Evolutionary conservation across 2,113 vertebrate genomes (phyloP), one percentile per base, ranked within the genome.

Genomic region (Myiozetetes cayanensis): DNA sequence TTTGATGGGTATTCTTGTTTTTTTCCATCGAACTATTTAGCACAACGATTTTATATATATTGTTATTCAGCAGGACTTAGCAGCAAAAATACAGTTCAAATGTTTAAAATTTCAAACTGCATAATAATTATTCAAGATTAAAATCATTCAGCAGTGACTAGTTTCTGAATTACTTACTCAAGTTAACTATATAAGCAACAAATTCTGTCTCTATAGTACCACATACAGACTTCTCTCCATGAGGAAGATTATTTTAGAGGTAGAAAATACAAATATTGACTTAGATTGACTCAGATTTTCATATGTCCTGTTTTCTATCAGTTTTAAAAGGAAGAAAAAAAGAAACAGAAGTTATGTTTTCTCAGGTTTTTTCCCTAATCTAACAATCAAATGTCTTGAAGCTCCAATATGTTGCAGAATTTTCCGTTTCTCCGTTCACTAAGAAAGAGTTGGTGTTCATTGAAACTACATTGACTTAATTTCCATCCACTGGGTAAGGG

Each of bases 61-160:
- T 82, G 31, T 89, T 90, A 52, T 82, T 78, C 33, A 86, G 33
- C 39, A 62, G 44, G 44, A 68, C 24, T 65, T 49, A 56, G 25
- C 75, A 93, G 43, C 24, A 88, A 92, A 96, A 96, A 61, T 56
- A 58, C 25, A 10, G 18, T 85, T 87, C 1, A 1, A 68, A 61
- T 77, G 39, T 95, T 88, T 91, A 53, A 84, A 67, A 77, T 92
- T 91, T 95, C 49, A 68, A 74, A 66, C 43, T 47, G 67, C 33
- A n/a, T 43, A 87, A 84, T 9, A 62, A 61, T 20, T 13, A 59
- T 79, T 68, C 76, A 58, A 76, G 52, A 59, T 24, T 21, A 92
- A 96, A 91, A 74, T 39, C 8, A 30, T 59, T 82, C 72, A 65
- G 49, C 73, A 81, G 46, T 77, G 21, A 84, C 56, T 70, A 28